Conservation (phyloP, 1,140 invertebrate species). For the Lepidostoma basale region DNA sequence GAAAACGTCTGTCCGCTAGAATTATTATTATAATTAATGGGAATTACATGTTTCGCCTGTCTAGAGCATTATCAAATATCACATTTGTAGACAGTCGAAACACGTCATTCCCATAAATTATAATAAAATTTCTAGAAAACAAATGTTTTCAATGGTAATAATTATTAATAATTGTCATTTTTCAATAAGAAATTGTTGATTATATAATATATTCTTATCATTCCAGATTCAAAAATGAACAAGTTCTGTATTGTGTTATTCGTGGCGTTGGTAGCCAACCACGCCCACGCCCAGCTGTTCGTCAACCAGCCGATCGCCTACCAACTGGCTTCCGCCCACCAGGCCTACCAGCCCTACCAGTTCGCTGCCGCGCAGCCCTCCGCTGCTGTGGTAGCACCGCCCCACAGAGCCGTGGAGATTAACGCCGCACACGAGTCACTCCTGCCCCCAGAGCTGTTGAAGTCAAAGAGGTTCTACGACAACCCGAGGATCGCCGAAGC, state of each 20-base stretch:
- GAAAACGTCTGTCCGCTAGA: no score
- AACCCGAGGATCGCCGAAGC: conserved; percentile 73
- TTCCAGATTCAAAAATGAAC: conserved; percentile 38
- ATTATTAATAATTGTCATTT: no score
- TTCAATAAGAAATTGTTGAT: no score
- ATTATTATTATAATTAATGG: no score
- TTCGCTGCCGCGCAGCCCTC: not conserved
- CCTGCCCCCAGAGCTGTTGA: conserved; percentile 63
- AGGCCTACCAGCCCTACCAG: not conserved
- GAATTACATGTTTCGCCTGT: no score
- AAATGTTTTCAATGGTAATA: no score
- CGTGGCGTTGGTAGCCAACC: conserved; percentile 11
- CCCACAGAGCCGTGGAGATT: conserved; percentile 56
- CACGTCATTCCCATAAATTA: no score
- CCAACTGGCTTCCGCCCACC: conserved; percentile 29
- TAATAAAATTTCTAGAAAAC: no score
- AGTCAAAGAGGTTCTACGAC: conserved; percentile 74
- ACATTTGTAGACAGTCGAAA: no score
- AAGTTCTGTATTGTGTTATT: conserved; percentile 17
- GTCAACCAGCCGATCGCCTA: conserved; percentile 39
- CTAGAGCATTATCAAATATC: no score
- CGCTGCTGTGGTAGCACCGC: conserved; percentile 43
- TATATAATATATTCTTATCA: not conserved
- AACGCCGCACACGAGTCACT: conserved; percentile 57
- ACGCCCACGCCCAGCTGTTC: conserved; percentile 26